These are phyloP conservation scores for Microcebus jonahi DNA, from an alignment of 2,113 vertebrate species.

Conservation along the genomic window DNA sequence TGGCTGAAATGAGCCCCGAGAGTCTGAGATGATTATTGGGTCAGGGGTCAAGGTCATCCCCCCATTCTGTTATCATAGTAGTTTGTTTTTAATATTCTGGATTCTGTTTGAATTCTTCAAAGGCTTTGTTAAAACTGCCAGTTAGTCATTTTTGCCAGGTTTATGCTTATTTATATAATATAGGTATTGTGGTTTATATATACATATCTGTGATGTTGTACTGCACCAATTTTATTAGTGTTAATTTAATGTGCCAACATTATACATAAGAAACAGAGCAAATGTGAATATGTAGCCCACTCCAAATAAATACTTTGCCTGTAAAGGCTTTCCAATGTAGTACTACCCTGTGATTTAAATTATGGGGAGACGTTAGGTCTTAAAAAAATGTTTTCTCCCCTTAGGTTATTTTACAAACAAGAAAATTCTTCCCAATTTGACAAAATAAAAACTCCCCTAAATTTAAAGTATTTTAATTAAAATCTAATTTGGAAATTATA, in stretches of 20 bases:
- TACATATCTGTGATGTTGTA: conserved; percentile 15
- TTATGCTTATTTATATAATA: conserved; percentile 46
- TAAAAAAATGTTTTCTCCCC: background rate
- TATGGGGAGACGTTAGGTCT: background rate
- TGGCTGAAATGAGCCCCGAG: background rate
- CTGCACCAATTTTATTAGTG: conserved; percentile 3
- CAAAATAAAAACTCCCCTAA: conserved; percentile 5
- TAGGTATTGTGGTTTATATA: conserved; percentile 14
- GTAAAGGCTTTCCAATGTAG: background rate
- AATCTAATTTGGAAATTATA: background rate
- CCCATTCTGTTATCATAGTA: background rate
- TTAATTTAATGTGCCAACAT: conserved; percentile 51
- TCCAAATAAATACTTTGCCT: conserved; percentile 11
- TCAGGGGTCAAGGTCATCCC: background rate
- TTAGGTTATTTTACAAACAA: conserved; percentile 13
- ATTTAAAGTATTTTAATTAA: background rate
- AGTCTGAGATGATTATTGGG: background rate
- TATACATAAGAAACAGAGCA: conserved; percentile 55
- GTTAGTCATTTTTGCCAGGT: conserved; percentile 52
- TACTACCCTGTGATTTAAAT: conserved; percentile 26
- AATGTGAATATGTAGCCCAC: conserved; percentile 41
- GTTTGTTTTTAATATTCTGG: background rate
- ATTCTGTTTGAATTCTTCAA: conserved; percentile 51
- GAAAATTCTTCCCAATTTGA: background rate
- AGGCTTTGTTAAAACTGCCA: conserved; percentile 44